phyloP scores from a whole-genome alignment of 2,113 vertebrate genomes.

The Aythya baeri region DNA sequence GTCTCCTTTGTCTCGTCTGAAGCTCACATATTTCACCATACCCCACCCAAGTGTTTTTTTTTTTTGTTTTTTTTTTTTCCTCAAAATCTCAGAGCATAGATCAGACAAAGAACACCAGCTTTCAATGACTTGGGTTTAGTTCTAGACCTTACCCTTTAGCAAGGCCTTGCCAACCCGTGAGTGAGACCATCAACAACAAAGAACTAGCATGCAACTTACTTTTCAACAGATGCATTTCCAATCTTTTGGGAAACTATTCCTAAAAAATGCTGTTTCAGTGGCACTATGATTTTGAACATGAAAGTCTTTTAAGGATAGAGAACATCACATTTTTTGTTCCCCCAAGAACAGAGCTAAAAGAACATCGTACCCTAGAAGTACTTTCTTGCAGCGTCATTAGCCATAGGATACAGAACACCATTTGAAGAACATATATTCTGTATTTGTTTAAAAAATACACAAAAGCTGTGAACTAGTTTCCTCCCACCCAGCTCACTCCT shows the following conservation, averaged over 20 bases:
- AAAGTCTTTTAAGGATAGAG: not conserved
- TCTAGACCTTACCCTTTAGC: not conserved
- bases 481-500: not conserved
- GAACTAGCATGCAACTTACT: not conserved
- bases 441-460: not conserved
- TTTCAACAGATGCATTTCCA: not conserved
- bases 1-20: not conserved
- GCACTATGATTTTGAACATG: not conserved
- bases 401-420: not conserved
- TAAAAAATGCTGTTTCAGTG: not conserved
- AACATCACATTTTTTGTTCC: not conserved
- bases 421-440: not conserved
- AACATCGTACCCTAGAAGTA: not conserved
- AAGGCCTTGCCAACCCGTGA: not conserved
- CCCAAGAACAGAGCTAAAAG: not conserved
- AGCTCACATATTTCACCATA: not conserved
- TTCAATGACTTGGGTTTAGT: rapidly evolving
- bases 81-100: not conserved
- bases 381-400: not conserved
- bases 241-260: not conserved
- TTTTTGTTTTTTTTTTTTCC: not conserved
- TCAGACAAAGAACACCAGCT: not conserved
- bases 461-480: not conserved
- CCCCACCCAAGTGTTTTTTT: not conserved
- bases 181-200: not conserved